phyloP scores from a whole-genome alignment of 1,140 invertebrate species.

The Asobara japonica region DNA sequence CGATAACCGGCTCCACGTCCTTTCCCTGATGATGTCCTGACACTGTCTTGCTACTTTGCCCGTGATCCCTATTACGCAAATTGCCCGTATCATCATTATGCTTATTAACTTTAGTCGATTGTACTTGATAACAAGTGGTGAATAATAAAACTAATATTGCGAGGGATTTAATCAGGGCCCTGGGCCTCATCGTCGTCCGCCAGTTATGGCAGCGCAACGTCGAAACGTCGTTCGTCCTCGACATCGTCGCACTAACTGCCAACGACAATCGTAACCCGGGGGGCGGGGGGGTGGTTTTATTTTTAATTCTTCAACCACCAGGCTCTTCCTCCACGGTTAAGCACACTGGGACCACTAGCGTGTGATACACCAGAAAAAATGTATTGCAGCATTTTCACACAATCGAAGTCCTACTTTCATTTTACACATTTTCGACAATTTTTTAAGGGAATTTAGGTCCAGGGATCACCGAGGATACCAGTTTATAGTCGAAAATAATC shows the following conservation, averaged over 20 bases:
- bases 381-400: too few relatives aligned
- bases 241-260: constrained; percentile 66
- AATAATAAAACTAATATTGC: constrained; percentile 46
- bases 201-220: constrained; percentile 52
- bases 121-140: constrained; percentile 31
- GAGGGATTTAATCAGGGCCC: constrained; percentile 44
- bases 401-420: too few relatives aligned
- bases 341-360: neutral
- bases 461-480: too few relatives aligned
- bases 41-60: constrained; percentile 36
- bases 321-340: neutral
- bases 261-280: neutral
- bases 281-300: neutral
- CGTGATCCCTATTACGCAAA: constrained; percentile 37
- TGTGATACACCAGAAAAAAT: too few relatives aligned
- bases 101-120: constrained; percentile 38
- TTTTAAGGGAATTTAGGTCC: too few relatives aligned
- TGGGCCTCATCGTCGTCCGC: constrained; percentile 50
- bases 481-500: too few relatives aligned
- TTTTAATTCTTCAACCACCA: neutral
- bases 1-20: constrained; percentile 81
- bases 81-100: constrained; percentile 30
- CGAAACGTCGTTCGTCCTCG: constrained; percentile 66
- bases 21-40: constrained; percentile 43
- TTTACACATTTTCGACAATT: too few relatives aligned